Evolutionary conservation across 1,140 invertebrate species (phyloP).

Genomic region (Drosophila bipectinata): DNA sequence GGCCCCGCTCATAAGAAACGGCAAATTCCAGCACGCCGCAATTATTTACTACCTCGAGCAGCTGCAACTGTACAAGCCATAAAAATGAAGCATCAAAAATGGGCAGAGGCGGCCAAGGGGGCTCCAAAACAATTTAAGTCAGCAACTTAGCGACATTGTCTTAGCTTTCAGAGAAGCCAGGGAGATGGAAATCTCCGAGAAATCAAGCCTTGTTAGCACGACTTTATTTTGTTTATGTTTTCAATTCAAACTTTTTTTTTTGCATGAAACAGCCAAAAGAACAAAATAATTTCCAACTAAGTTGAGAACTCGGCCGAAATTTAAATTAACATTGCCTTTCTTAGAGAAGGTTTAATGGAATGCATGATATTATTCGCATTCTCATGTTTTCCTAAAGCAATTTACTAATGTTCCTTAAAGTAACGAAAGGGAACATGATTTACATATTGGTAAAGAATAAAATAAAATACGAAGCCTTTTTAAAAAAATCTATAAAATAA

Average conservation of each 20-base stretch:
- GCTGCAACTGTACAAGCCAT: slow-evolving; percentile 60
- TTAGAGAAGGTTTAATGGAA: not conserved
- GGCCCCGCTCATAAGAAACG: not conserved
- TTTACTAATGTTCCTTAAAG: not conserved
- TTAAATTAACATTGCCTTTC: not conserved
- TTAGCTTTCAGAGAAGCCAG: slow-evolving; percentile 16
- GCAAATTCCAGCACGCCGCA: slow-evolving; percentile 51
- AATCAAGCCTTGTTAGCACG: slow-evolving; percentile 17
- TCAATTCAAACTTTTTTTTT: slow-evolving; percentile 30
- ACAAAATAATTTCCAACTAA: slow-evolving; percentile 1
- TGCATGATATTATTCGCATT: not conserved
- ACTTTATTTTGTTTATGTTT: slow-evolving; percentile 38
- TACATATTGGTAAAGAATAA: too few relatives aligned
- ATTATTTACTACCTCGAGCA: slow-evolving; percentile 57
- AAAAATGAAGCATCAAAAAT: slow-evolving; percentile 20
- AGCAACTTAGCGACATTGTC: slow-evolving; percentile 30
- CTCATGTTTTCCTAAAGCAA: not conserved
- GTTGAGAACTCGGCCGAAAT: not conserved
- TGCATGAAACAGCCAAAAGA: not conserved
- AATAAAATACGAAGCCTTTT: too few relatives aligned
- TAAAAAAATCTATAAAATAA: too few relatives aligned
- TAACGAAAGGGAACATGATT: too few relatives aligned
- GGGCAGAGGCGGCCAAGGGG: not conserved
- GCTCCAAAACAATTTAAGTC: slow-evolving; percentile 9
- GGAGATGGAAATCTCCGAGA: slow-evolving; percentile 6